A percentile compares a stretch with the other conserved stretches of the same genome.
These are phyloP conservation scores for Ips typographus DNA, from an alignment of 1,140 invertebrate species.

Conservation along the genomic window DNA sequence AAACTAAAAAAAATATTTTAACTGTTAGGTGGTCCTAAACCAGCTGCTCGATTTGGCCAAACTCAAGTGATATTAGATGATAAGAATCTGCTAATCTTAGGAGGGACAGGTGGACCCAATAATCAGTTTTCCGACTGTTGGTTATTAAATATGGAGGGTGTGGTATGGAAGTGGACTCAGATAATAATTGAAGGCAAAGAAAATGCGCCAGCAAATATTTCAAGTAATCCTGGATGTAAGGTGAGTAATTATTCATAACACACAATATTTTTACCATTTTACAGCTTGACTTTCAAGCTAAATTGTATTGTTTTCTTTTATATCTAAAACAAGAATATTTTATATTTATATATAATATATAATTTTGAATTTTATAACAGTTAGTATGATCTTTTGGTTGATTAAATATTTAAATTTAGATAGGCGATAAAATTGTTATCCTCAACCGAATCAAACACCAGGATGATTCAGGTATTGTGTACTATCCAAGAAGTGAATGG, in stretches of 20 bases:
- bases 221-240: conserved; percentile 91
- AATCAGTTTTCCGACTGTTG: conserved; percentile 64
- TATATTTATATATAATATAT: too few species aligned
- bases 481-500: conserved; percentile 46
- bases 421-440: conserved; percentile 67
- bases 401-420: conserved; percentile 46
- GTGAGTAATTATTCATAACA: conserved; percentile 51
- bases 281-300: too few species aligned
- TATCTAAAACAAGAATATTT: too few species aligned
- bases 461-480: conserved; percentile 49
- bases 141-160: conserved; percentile 64
- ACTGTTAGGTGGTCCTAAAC: conserved; percentile 57
- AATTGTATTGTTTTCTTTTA: too few species aligned
- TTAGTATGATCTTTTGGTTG: conserved; percentile 6
- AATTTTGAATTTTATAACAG: too few species aligned
- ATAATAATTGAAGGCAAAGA: conserved; percentile 74
- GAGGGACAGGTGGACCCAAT: conserved; percentile 62
- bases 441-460: conserved; percentile 60
- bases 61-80: conserved; percentile 76
- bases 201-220: conserved; percentile 80
- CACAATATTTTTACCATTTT: conserved; percentile 4
- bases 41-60: conserved; percentile 84
- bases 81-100: conserved; percentile 71
- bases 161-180: conserved; percentile 79
- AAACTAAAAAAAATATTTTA: not conserved